Evolutionary conservation across 2,888 invertebrate species (phyloP).

Genomic region (Nematopogon swammerdamellus): DNA sequence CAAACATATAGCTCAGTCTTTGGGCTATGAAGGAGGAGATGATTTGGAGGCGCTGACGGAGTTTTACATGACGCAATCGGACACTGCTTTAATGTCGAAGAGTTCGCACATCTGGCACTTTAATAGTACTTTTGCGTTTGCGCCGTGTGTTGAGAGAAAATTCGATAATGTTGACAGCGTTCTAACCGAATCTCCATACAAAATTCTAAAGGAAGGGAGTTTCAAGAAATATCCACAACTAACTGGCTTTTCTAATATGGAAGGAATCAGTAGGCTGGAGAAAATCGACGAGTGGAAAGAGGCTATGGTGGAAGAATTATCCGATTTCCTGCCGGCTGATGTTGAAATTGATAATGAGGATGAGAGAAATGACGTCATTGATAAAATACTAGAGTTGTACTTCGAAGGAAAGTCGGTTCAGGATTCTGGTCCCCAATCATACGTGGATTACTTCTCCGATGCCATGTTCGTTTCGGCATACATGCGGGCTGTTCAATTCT

Average conservation of each 20-base stretch:
- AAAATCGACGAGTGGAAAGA: constrained; percentile 33
- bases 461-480: constrained; percentile 41
- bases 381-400: constrained; percentile 26
- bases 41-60: constrained; percentile 33
- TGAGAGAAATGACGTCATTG: constrained; percentile 19
- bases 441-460: constrained; percentile 40
- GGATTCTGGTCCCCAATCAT: constrained; percentile 23
- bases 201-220: constrained; percentile 25
- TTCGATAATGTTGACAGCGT: constrained; percentile 26
- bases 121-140: constrained; percentile 42
- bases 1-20: constrained; percentile 30
- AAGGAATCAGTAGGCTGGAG: constrained; percentile 35
- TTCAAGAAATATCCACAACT: constrained; percentile 27
- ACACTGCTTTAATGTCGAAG: constrained; percentile 20
- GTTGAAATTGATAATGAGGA: constrained; percentile 23
- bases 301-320: constrained; percentile 38
- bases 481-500: constrained; percentile 33
- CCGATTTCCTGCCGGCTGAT: constrained; percentile 36
- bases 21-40: constrained; percentile 34
- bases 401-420: constrained; percentile 29
- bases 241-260: constrained; percentile 40
- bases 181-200: constrained; percentile 35
- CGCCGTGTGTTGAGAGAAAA: constrained; percentile 37
- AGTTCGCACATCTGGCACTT: constrained; percentile 34
- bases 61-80: constrained; percentile 30